Conservation (phyloP, 2,797 vertebrate species). For the Sebastes taczanowskii region DNA sequence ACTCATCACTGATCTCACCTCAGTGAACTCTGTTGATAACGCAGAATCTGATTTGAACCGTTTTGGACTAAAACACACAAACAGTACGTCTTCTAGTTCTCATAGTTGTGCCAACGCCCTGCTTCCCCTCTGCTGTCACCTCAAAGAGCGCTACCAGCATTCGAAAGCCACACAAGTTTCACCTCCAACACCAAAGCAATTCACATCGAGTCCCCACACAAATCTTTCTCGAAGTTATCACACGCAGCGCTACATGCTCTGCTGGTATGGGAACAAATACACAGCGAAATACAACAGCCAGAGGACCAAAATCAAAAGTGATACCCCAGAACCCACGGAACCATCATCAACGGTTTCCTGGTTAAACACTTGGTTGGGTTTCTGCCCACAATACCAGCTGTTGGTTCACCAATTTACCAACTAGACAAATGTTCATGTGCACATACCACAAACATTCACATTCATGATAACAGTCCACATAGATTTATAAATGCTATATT, state of each 20-base stretch:
- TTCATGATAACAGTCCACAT: neutral
- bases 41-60: constrained; percentile 5
- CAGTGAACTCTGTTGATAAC: neutral
- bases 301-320: constrained; percentile 34
- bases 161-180: constrained; percentile 87
- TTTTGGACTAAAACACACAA: neutral
- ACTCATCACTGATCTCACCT: constrained; percentile 10
- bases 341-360: constrained; percentile 38
- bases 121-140: constrained; percentile 22
- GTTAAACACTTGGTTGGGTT: constrained; percentile 30
- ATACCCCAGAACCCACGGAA: constrained; percentile 5
- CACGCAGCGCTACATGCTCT: neutral
- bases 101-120: constrained; percentile 23
- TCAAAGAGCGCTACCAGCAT: constrained; percentile 18
- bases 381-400: constrained; percentile 42
- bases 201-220: constrained; percentile 60
- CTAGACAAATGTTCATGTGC: neutral
- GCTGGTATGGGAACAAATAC: constrained; percentile 16
- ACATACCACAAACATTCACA: neutral
- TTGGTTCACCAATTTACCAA: constrained; percentile 41
- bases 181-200: constrained; percentile 84
- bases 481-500: neutral
- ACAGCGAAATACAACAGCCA: neutral
- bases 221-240: neutral
- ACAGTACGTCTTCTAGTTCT: constrained; percentile 2